Evolutionary conservation across 2,113 vertebrate species (phyloP), one percentile per base, ranked within the genome.

Genomic region (Zosterops hypoxanthus): DNA sequence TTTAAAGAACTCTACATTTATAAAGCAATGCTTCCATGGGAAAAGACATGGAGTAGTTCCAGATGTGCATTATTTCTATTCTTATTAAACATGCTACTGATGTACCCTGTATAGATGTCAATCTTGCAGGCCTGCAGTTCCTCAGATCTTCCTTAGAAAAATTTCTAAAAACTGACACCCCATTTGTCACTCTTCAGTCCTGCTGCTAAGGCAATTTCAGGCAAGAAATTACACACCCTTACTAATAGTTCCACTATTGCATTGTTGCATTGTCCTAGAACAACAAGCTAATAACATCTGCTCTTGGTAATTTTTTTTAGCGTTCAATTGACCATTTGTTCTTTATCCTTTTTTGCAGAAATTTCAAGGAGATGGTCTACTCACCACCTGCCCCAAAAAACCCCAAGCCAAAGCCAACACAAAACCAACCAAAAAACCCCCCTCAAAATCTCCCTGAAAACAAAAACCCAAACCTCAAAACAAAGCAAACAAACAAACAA

Each of bases 41-140:
- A 46, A 87, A 89, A 95, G 77, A 34, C 22, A 75, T 39, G 41
- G 70, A 96, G 81, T 84, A 87, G 65, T 95, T 97, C 87, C 89
- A 96, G 90, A 91, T 87, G 69, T 86, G 52, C 39, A 25, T 84
- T 92, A 81, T 81, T 92, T 92, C 71, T 95, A 7, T 81, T 90
- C 56, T 87, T 73, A 75, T 70, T 91, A 94, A 86, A 86, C 47
- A 81, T 34, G 77, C 90, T 91, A 82, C 84, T 78, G 89, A 81
- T 86, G 50, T 92, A 47, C 26, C 39, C 65, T 50, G 15, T 57
- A 78, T 68, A 80, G 77, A 94, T 79, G 73, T 84, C 26, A 14
- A 44, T 75, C 52, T 87, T 70, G 47, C 26, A 82, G 39, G 69
- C 33, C 77, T 96, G 84, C 49, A 78, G 65, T 71, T 92, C 73